Conservation (phyloP, 2,113 vertebrate species). For the Octodon degus region DNA sequence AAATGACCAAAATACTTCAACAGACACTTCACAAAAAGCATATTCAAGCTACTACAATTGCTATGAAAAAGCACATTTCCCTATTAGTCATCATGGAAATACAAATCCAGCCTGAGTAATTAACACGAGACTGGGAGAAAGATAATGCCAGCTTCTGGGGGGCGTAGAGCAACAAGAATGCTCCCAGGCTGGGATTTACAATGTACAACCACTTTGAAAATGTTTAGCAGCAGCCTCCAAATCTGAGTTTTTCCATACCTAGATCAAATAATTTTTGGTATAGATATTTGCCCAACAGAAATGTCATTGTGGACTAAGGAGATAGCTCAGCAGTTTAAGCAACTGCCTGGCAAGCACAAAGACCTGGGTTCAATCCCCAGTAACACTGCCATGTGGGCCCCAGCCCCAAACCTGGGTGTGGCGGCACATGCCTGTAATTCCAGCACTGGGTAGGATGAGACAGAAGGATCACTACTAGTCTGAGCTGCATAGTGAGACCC, state of each 20-base stretch:
- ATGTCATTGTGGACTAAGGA: background rate
- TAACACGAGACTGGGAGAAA: background rate
- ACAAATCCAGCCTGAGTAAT: background rate
- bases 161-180: background rate
- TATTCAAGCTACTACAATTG: background rate
- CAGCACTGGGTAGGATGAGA: too few relatives aligned
- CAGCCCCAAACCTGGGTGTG: too few relatives aligned
- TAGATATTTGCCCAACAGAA: background rate
- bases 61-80: background rate
- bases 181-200: background rate
- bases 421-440: too few relatives aligned
- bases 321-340: too few relatives aligned
- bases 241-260: background rate
- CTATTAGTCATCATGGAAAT: background rate
- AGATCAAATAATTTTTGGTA: background rate
- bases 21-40: background rate
- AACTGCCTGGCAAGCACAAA: too few relatives aligned
- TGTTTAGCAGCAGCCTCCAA: background rate
- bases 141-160: background rate
- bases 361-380: too few relatives aligned
- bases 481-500: too few relatives aligned
- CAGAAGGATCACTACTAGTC: too few relatives aligned
- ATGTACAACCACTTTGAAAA: background rate
- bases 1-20: conserved; percentile 5
- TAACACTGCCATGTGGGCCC: too few relatives aligned